phyloP scores from a whole-genome alignment of 2,113 vertebrate species.

The Saguinus imperator region DNA sequence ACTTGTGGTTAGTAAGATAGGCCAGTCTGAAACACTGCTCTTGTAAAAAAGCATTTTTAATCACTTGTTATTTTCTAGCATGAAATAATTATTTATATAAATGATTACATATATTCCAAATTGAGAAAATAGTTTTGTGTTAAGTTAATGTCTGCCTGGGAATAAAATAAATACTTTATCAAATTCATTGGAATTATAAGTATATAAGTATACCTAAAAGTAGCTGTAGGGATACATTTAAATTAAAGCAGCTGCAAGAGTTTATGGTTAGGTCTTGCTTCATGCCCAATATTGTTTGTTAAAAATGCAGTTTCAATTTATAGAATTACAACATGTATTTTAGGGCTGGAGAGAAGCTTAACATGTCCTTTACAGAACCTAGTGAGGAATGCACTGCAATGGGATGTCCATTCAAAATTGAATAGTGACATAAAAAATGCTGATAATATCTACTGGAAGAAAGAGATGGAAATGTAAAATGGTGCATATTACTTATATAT shows the following conservation, averaged over 20 bases:
- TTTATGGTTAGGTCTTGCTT: not conserved
- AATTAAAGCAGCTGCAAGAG: not conserved
- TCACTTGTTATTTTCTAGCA: not conserved
- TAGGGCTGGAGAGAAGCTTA: not conserved
- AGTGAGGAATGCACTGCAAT: not conserved
- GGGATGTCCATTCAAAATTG: not conserved
- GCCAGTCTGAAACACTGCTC: not conserved
- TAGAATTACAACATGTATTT: not conserved
- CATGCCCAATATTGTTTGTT: not conserved
- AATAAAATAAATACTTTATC: not conserved
- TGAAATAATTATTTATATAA: not conserved
- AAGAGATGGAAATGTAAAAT: not conserved
- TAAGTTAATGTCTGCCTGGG: not conserved
- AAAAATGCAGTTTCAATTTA: not conserved
- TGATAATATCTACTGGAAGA: not conserved
- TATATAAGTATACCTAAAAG: not conserved
- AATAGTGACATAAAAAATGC: not conserved
- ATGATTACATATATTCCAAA: not conserved
- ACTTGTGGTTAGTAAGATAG: conserved; percentile 21
- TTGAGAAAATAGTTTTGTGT: not conserved
- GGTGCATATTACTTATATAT: not conserved
- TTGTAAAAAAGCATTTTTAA: conserved; percentile 14
- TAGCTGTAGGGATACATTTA: not conserved
- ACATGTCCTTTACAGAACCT: not conserved
- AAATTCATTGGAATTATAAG: conserved; percentile 4